A percentile compares a stretch with the other conserved stretches of the same genome.
Evolutionary conservation across 2,797 vertebrate species (phyloP).

Genomic region (Echiichthys vipera): DNA sequence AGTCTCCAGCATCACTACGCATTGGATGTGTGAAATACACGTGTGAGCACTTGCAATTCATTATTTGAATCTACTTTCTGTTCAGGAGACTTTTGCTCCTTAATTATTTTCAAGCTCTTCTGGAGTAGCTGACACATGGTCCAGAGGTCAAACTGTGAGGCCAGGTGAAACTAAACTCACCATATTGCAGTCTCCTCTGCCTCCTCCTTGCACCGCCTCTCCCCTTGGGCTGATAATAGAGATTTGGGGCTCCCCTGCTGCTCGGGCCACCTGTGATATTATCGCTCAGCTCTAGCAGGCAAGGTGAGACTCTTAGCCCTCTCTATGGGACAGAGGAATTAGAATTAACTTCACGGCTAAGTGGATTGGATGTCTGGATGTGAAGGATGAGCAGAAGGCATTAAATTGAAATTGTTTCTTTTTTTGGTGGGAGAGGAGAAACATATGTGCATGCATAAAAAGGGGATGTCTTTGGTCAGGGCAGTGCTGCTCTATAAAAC

Average conservation of each 20-base stretch:
- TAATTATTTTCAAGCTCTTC: constrained; percentile 88
- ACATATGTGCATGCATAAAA: constrained; percentile 23
- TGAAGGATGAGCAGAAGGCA: constrained; percentile 52
- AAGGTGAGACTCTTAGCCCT: constrained; percentile 73
- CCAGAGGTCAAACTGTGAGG: constrained; percentile 89
- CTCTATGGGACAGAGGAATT: constrained; percentile 67
- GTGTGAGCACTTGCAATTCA: constrained; percentile 33
- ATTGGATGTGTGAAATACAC: not conserved
- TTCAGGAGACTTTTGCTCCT: constrained; percentile 74
- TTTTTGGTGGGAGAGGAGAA: constrained; percentile 2
- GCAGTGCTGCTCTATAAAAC: not conserved
- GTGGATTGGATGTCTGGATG: constrained; percentile 56
- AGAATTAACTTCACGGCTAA: constrained; percentile 73
- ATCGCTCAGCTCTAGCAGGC: constrained; percentile 71
- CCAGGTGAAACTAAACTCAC: constrained; percentile 87
- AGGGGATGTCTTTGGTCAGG: not conserved
- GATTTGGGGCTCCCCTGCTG: constrained; percentile 81
- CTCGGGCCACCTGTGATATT: constrained; percentile 87
- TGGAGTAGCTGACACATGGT: constrained; percentile 80
- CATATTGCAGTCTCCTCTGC: constrained; percentile 84
- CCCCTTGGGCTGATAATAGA: constrained; percentile 81
- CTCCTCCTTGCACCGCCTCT: constrained; percentile 76
- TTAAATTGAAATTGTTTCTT: constrained; percentile 37
- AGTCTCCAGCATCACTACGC: constrained; percentile 7
- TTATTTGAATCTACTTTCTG: constrained; percentile 50